phyloP scores from a whole-genome alignment of 2,888 invertebrate genomes.

The Xanthorhoe spadicearia region DNA sequence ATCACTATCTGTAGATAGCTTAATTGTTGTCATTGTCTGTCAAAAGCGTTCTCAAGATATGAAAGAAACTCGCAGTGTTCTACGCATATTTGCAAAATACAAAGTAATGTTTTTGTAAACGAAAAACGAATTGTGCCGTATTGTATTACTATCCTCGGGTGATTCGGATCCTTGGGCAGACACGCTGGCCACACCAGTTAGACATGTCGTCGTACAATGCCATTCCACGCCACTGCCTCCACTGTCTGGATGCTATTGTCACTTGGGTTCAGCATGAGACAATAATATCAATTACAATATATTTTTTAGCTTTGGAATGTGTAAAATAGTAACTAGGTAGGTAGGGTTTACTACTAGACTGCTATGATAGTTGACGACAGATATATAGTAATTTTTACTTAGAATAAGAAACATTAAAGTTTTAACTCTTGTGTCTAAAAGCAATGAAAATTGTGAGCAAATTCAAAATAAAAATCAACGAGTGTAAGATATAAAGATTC shows the following conservation, averaged over 20 bases:
- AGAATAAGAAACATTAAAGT: neutral
- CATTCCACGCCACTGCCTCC: slow-evolving; percentile 54
- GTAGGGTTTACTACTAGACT: no score
- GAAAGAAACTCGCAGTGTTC: no score
- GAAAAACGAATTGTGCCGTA: slow-evolving; percentile 28
- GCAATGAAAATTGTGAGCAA: slow-evolving; percentile 33
- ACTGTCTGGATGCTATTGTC: slow-evolving; percentile 50
- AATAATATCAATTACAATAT: slow-evolving; percentile 38
- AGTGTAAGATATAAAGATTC: slow-evolving; percentile 63
- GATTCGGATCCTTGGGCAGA: slow-evolving; percentile 49
- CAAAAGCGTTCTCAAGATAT: no score
- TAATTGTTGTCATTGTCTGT: no score
- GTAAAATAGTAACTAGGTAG: neutral
- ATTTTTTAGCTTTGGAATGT: slow-evolving; percentile 19
- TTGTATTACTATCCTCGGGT: slow-evolving; percentile 40
- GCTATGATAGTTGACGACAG: no score
- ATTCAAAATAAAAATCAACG: slow-evolving; percentile 50
- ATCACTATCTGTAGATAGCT: no score
- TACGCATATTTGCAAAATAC: slow-evolving; percentile 10
- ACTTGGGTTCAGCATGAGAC: slow-evolving; percentile 33
- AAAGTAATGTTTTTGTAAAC: slow-evolving; percentile 8
- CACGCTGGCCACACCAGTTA: slow-evolving; percentile 52
- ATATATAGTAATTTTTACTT: neutral
- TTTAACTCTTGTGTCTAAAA: slow-evolving; percentile 24
- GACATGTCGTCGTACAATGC: slow-evolving; percentile 51